Base-by-base conservation (phyloP, 2,888 invertebrate genomes). In the Gastracanthus pulcherrimus region DNA sequence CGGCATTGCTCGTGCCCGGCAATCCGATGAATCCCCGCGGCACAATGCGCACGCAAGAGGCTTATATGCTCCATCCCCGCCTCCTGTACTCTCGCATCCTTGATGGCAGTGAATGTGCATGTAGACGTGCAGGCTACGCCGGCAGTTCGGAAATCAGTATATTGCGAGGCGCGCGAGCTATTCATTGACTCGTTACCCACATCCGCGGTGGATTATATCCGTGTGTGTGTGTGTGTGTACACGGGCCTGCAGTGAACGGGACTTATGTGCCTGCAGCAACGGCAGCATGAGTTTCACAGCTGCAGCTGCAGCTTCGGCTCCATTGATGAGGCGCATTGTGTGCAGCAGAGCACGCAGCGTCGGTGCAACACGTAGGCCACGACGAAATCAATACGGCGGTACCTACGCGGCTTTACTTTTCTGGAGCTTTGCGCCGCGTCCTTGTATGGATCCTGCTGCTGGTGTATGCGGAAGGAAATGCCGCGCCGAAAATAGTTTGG, bases 261-360 rank as follows among this genome's bases (percentile, higher is more conserved):
- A 48, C 48, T 48, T 48, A 19, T 48, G 48, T 5, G 48, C 19
- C 19, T 19, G 19, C 19, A 48, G 48, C n/a, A n/a, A n/a, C n/a
- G n/a, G n/a, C n/a, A n/a, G n/a, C n/a, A n/a, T n/a, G n/a, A n/a
- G n/a, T n/a, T n/a, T n/a, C n/a, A n/a, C n/a, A n/a, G n/a, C n/a
- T n/a, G n/a, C n/a, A 48, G 48, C 48, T 48, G 16, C 16, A 55
- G 7, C 19, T 9, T 7, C 23, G n/a, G 19, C 64, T 13, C 72
- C 60, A 72, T 72, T 72, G 71, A 60, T n/a, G 36, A 70, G 45
- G 34, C 51, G 70, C 55, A 70, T 55, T 55, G 70, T 70, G 67
- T 7, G 31, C 29, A 34, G 38, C 19, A 51, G 38, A n/a, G n/a
- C n/a, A n/a, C n/a, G n/a, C n/a, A n/a, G n/a, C n/a, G n/a, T n/a